phyloP scores from a whole-genome alignment of 2,797 vertebrate genomes.

The Hypotaenidia philippensis region DNA sequence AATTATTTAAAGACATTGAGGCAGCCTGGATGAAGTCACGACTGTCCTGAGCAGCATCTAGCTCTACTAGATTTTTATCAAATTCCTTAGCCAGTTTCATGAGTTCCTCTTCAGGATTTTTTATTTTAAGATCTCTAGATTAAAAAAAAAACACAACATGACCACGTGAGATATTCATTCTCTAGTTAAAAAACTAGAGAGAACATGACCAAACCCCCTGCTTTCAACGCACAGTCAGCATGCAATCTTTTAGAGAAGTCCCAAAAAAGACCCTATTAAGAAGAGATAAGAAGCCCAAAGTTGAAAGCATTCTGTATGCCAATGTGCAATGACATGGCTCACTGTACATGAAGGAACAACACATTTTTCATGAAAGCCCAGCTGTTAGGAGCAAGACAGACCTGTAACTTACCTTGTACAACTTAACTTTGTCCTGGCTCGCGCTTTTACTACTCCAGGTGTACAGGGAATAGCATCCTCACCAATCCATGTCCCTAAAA shows the following conservation, averaged over 20 bases:
- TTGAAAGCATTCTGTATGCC: not conserved
- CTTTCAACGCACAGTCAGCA: not conserved
- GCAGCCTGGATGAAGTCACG: conserved; percentile 13
- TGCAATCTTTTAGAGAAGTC: not conserved
- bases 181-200: not conserved
- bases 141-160: not conserved
- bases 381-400: not conserved
- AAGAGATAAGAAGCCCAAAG: not conserved
- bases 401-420: conserved; percentile 68
- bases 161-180: not conserved
- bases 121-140: conserved; percentile 77
- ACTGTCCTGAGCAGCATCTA: conserved; percentile 79
- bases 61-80: conserved; percentile 90
- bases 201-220: not conserved
- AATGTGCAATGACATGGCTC: not conserved
- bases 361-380: not conserved
- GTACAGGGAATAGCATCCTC: conserved; percentile 92
- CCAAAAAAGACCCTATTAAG: not conserved
- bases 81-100: conserved; percentile 93
- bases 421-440: conserved; percentile 70
- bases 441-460: conserved; percentile 79
- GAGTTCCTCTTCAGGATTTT: conserved; percentile 87
- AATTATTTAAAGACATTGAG: conserved; percentile 35
- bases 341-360: not conserved
- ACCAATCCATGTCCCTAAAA: conserved; percentile 92